Base-by-base conservation (phyloP, 2,888 invertebrate species). In the Andrena marginata region DNA sequence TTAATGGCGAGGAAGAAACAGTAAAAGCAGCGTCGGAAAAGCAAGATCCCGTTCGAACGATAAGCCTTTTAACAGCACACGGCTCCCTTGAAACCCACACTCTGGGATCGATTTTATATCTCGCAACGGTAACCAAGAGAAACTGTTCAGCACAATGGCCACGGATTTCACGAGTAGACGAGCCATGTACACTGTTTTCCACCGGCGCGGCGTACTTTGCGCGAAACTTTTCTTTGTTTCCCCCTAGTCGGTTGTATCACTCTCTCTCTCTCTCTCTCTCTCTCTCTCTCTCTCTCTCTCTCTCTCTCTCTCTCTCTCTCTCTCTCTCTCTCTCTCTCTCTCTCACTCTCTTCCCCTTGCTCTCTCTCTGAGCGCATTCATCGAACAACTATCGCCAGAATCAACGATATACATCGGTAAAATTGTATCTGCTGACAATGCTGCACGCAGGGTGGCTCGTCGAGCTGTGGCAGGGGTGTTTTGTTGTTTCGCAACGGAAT, bases 221-320 rank as follows among this genome's bases (percentile, higher is more conserved):
- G 33, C 48, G 33, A 60, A 75, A 75, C 33, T 75, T 68, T 60
- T 49, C 74, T 60, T 75, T 75, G 68, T 68, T 68, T 48, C 56
- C 10, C 56, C 56, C 5, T 16, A 16, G 42, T 42, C 16, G 16
- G 42, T 5, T 42, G 13, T 42, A 13, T 35, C 54, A 0, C 8
- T 23, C 23, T 54, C 54, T 51, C 42, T 13, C 20, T 56, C 23
- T 54, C 23, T 56, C 8, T 0, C 51, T 20, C 54, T 23, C 4
- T 3, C 23, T 56, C 54, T 54, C n/a, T 33, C 13, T 16, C 29
- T 20, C 23, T 56, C 8, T 0, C 51, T 20, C 54, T 23, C 4
- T 3, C 23, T 56, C 54, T 54, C n/a, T 33, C 13, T 16, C 29
- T 20, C 23, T 56, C 23, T 56, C 54, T 54, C n/a, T 33, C 13